Conservation (phyloP, 2,797 vertebrate genomes). For the Acanthopagrus latus region DNA sequence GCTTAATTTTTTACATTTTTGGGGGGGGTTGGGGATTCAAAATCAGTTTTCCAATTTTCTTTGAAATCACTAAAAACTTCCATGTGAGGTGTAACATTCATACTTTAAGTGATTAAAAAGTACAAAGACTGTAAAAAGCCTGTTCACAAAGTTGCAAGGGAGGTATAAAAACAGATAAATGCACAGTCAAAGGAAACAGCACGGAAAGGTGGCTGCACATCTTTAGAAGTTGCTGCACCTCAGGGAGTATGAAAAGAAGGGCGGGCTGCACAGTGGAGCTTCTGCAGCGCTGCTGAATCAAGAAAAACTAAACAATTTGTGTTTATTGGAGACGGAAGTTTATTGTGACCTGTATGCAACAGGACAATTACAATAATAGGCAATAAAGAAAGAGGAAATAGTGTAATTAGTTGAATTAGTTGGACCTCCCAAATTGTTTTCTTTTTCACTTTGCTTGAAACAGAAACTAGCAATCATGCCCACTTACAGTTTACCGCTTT, state of each 20-base stretch:
- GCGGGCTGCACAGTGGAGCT: slow-evolving; percentile 22
- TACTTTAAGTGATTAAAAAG: neutral
- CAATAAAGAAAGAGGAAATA: slow-evolving; percentile 19
- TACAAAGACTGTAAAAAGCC: neutral
- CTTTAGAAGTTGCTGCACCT: slow-evolving; percentile 40
- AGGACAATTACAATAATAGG: slow-evolving; percentile 23
- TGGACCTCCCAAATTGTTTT: slow-evolving; percentile 27
- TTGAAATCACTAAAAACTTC: slow-evolving; percentile 4
- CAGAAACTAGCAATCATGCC: slow-evolving; percentile 4
- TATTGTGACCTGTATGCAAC: slow-evolving; percentile 26
- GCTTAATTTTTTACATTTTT: slow-evolving; percentile 1
- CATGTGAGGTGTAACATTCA: neutral
- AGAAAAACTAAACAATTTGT: slow-evolving; percentile 33
- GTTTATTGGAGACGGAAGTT: slow-evolving; percentile 31
- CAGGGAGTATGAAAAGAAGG: slow-evolving; percentile 39
- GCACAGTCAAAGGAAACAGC: slow-evolving; percentile 17
- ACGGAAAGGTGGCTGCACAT: slow-evolving; percentile 16
- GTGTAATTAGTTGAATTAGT: slow-evolving; percentile 24
- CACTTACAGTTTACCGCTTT: slow-evolving; percentile 8
- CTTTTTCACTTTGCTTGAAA: slow-evolving; percentile 1
- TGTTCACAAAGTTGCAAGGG: slow-evolving; percentile 12
- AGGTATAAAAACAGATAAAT: slow-evolving; percentile 25
- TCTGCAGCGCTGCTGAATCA: slow-evolving; percentile 37
- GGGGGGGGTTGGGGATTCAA: neutral
- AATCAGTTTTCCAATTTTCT: slow-evolving; percentile 8